Conservation (phyloP, 2,113 vertebrate genomes). For the Setophaga coronata region DNA sequence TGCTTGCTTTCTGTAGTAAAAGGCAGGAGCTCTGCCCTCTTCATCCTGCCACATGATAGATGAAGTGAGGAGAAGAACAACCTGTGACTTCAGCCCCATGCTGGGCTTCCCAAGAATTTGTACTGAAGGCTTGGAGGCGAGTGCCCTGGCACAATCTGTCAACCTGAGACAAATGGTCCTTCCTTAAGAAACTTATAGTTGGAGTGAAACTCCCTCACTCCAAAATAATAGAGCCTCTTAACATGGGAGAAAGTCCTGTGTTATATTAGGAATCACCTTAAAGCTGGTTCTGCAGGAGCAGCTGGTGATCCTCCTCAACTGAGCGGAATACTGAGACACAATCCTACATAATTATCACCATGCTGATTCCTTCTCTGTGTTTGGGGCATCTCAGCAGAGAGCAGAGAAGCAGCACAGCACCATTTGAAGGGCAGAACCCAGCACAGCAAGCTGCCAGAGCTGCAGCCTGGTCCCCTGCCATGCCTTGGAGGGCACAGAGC, state of each 20-base stretch:
- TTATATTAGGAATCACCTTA: background rate
- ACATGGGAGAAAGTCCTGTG: background rate
- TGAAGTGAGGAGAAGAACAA: background rate
- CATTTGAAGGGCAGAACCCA: background rate
- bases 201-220: background rate
- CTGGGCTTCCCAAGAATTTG: background rate
- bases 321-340: background rate
- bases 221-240: background rate
- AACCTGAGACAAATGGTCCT: background rate
- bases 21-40: background rate
- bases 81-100: background rate
- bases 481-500: background rate
- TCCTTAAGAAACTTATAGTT: background rate
- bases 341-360: accelerated
- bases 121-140: background rate
- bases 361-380: background rate
- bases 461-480: background rate
- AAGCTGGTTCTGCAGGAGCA: background rate
- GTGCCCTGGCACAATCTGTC: background rate
- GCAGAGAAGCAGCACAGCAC: background rate
- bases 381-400: background rate
- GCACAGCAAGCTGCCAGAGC: background rate
- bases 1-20: background rate
- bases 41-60: background rate
- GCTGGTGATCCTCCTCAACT: background rate